phyloP scores from a whole-genome alignment of 2,888 invertebrate genomes.

The Sericinus montela region DNA sequence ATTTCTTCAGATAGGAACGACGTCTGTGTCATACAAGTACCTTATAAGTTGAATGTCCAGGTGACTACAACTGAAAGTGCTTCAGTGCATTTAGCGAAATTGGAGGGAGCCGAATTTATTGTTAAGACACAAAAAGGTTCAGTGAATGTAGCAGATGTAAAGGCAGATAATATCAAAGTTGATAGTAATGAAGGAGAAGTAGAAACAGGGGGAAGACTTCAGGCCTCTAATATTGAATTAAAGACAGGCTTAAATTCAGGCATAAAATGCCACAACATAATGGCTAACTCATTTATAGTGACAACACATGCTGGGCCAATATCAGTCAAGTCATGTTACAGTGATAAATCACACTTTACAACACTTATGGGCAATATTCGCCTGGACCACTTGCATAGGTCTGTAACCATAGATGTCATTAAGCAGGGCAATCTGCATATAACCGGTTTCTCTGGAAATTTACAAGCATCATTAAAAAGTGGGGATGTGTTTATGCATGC shows the following conservation, averaged over 20 bases:
- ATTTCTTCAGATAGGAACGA: conserved; percentile 60
- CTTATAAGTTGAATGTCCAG: conserved; percentile 68
- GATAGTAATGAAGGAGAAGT: conserved; percentile 60
- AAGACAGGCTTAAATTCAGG: conserved; percentile 61
- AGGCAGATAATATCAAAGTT: conserved; percentile 62
- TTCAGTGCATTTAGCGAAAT: conserved; percentile 57
- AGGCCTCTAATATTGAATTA: conserved; percentile 60
- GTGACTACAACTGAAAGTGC: conserved; percentile 65
- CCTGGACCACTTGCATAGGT: conserved; percentile 57
- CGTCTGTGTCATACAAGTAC: conserved; percentile 68
- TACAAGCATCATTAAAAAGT: conserved; percentile 68
- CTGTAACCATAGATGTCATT: conserved; percentile 68
- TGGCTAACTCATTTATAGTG: conserved; percentile 56
- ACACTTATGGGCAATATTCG: conserved; percentile 68
- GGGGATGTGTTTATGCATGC: conserved; percentile 71
- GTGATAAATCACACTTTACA: conserved; percentile 68
- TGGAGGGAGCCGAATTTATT: conserved; percentile 67
- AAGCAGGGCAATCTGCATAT: conserved; percentile 68
- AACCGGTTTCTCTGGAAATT: conserved; percentile 62
- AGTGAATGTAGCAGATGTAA: conserved; percentile 54
- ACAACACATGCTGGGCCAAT: conserved; percentile 66
- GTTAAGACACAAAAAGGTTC: conserved; percentile 67
- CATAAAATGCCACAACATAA: conserved; percentile 64
- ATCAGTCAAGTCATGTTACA: conserved; percentile 66
- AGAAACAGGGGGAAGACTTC: conserved; percentile 54